Conservation (phyloP, 1,140 invertebrate species). For the Bactericera cockerelli region DNA sequence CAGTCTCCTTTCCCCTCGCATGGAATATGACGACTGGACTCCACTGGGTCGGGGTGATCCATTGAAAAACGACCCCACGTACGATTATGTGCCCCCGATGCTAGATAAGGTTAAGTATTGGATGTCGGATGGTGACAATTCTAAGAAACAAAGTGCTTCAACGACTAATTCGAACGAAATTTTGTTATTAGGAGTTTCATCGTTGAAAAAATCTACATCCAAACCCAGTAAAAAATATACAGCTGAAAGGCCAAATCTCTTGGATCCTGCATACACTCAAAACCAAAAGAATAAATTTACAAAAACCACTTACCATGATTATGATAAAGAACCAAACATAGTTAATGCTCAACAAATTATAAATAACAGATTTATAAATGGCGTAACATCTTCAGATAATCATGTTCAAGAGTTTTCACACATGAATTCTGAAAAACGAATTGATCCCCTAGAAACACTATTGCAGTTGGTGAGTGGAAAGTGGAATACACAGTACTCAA, state of each 20-base stretch:
- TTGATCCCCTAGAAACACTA: not conserved
- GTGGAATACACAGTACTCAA: not conserved
- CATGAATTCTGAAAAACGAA: constrained; percentile 1
- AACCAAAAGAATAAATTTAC: not conserved
- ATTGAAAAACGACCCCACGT: constrained; percentile 61
- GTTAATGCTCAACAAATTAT: not conserved
- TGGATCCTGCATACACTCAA: not conserved
- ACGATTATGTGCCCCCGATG: constrained; percentile 60
- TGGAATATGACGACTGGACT: constrained; percentile 61
- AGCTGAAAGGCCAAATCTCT: not conserved
- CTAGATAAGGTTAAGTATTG: constrained; percentile 59
- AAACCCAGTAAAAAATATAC: constrained; percentile 6
- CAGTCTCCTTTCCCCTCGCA: constrained; percentile 42
- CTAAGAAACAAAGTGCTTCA: not conserved
- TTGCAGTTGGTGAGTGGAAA: constrained; percentile 6
- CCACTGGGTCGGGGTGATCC: constrained; percentile 58
- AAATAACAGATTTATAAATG: not conserved
- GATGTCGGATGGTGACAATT: constrained; percentile 32
- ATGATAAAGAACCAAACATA: not conserved
- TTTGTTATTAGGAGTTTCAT: constrained; percentile 45
- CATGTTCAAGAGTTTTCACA: not conserved
- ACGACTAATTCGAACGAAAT: constrained; percentile 39
- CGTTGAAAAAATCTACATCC: constrained; percentile 33
- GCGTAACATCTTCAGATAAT: not conserved
- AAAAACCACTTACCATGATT: not conserved